Base-by-base conservation (phyloP, 2,797 vertebrate species). In the Malurus splendens region DNA sequence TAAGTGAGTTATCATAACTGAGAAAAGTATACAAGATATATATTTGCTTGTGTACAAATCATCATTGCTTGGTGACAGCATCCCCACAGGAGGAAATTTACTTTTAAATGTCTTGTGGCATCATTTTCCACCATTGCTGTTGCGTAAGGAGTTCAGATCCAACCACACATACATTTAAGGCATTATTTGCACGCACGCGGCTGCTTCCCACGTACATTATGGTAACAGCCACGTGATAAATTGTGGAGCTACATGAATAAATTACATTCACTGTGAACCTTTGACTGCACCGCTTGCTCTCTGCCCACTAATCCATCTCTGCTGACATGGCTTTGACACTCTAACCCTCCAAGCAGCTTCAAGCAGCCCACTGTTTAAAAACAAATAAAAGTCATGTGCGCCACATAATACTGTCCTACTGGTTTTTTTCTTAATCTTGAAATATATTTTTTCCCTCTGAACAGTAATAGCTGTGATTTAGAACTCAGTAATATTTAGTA, bases 191-290 rank as follows among this genome's bases (percentile, higher is more conserved):
- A 59, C 2, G 4, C 72, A 44, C 36, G n/a, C 90, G 87, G 70
- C 80, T 87, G 85, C 85, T 92, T 94, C 85, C 85, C 89, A 92
- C 33, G 0, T 76, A 90, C 76, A 60, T 90, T 90, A 81, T 82
- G 90, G 67, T 86, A 86, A 94, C 60, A 90, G 51, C 81, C 90
- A 91, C 12, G 65, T 90, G 92, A 93, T 79, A 78, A 89, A 89
- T 86, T 91, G 74, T 0, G 0, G 57, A 71, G 71, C 64, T 80
- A 30, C 19, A 22, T 81, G 90, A 93, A 94, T 92, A 93, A 93
- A 92, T 95, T 93, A 90, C 85, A 82, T 84, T 86, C 76, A 24
- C 68, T 64, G 28, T 89, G 90, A 95, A 81, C 92, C 79, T 92
- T 56, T 89, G 79, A 92, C 93, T 86, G 80, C 57, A 67, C 47